phyloP scores from a whole-genome alignment of 2,113 vertebrate species.

The Cnemophilus loriae region DNA sequence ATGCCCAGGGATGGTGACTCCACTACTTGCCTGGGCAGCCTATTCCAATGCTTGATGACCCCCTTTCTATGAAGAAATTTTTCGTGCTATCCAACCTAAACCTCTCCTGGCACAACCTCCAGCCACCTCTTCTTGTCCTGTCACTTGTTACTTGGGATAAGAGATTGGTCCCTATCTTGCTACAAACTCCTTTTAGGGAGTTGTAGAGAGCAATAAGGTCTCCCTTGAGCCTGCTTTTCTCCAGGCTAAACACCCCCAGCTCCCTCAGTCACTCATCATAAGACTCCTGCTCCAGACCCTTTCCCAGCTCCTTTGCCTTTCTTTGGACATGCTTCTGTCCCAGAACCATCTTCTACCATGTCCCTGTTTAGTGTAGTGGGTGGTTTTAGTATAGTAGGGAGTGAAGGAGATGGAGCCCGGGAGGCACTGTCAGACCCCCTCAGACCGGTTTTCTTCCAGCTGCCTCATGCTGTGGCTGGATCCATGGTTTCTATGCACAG shows the following conservation, averaged over 20 bases:
- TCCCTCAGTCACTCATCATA: accelerated
- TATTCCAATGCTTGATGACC: not conserved
- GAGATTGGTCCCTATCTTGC: not conserved
- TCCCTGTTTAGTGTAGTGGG: not conserved
- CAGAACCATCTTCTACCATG: not conserved
- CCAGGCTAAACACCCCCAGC: not conserved
- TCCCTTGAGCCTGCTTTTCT: not conserved
- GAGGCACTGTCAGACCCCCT: not conserved
- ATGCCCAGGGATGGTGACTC: not conserved
- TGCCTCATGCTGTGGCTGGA: not conserved
- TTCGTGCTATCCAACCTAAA: not conserved
- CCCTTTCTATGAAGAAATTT: not conserved
- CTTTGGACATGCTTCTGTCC: not conserved
- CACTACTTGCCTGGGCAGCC: not conserved
- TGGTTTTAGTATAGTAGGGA: not conserved
- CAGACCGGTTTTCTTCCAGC: not conserved
- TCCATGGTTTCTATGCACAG: not conserved
- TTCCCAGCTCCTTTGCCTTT: not conserved
- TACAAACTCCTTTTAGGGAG: not conserved
- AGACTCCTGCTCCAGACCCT: not conserved
- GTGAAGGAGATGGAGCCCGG: not conserved
- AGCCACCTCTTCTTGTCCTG: not conserved
- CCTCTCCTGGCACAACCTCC: not conserved
- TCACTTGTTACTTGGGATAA: not conserved
- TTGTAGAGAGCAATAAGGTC: not conserved